Base-by-base conservation (phyloP, 2,888 invertebrate species). In the Acanthopleura granulata region DNA sequence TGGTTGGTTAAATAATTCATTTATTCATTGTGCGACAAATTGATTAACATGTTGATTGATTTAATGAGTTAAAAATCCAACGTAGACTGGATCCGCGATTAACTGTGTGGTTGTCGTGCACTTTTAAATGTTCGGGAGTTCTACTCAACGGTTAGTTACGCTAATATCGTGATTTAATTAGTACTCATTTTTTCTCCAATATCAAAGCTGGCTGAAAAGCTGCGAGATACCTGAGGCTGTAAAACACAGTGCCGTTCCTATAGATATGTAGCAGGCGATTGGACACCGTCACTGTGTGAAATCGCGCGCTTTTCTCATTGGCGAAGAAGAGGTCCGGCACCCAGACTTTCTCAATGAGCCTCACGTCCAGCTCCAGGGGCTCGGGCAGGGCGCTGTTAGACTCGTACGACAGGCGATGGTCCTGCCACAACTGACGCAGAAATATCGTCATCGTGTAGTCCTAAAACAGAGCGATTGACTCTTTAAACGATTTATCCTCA, bases 391-490 rank as follows among this genome's bases (percentile, higher is more conserved):
- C 16, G 1, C 40, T 22, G 25, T 16, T 71, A 27, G 96, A 0
- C 96, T 96, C 78, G 96, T 91, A 27, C 3, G 16, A 25, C 51
- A 57, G 57, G 14, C 57, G 93, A 76, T 96, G 95, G 91, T 97
- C 97, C 30, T 96, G 93, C 97, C 97, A 97, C 86, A 95, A 96
- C 92, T 96, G 96, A 79, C 96, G 96, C 85, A 97, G 93, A 91
- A 96, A 97, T 90, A 97, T 95, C 88, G 97, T 96, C 25, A 96
- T 96, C 80, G 96, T 96, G 91, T 96, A 97, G 0, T 97, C 97
- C 97, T 71, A 25, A 6, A 49, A 71, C 18, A 57, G 22, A 57
- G 57, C 22, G 57, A 9, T 40, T 40, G n/a, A n/a, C n/a, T n/a
- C n/a, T n/a, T n/a, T n/a, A 51, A 51, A 15, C 57, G 57, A 15